Base-by-base conservation (phyloP, 2,888 invertebrate genomes). In the Lycia hirtaria region DNA sequence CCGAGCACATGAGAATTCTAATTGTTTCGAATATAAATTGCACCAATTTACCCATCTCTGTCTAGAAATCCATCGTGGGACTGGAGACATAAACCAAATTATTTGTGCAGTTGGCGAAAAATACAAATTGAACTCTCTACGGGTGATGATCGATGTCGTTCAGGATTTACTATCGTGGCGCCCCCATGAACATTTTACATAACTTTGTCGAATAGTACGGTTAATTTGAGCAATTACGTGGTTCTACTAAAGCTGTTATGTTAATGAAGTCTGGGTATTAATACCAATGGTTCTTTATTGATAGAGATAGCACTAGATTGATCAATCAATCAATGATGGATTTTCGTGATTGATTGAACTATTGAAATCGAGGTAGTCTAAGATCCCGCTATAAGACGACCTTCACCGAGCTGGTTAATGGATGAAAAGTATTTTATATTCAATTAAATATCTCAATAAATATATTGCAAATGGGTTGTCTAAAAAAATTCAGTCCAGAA, bases 1-100 rank as follows among this genome's bases (percentile, higher is more conserved):
- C 32, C 33, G 32, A 50, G 32, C 43, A 57, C 57, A 57, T 56
- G 60, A 56, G 60, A 60, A 59, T 40, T 54, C 28, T 56, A 49
- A 60, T 56, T 60, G 55, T 60, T 55, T 60, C 33, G 48, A 55
- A 47, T 55, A 55, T 44, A 37, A 60, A 60, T 60, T 60, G 43
- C 32, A 51, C 20, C 43, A 43, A 55, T 51, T 44, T 43, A 60
- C 51, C 43, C 47, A 60, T 60, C 51, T 37, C 43, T 60, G 51
- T 49, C 30, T 55, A 38, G 50, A 48, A 55, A 55, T 41, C 51
- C 50, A 55, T 53, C 52, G 58, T 58, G 58, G 53, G 58, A 58
- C 35, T 51, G 32, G 45, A 40, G 10, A 43, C 41, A 28, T 10
- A 26, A 1, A 41, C 41, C 40, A 41, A 41, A 4, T 28, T 10